Evolutionary conservation across 2,797 vertebrate genomes (phyloP).

Genomic region (Triplophysa bombifrons): DNA sequence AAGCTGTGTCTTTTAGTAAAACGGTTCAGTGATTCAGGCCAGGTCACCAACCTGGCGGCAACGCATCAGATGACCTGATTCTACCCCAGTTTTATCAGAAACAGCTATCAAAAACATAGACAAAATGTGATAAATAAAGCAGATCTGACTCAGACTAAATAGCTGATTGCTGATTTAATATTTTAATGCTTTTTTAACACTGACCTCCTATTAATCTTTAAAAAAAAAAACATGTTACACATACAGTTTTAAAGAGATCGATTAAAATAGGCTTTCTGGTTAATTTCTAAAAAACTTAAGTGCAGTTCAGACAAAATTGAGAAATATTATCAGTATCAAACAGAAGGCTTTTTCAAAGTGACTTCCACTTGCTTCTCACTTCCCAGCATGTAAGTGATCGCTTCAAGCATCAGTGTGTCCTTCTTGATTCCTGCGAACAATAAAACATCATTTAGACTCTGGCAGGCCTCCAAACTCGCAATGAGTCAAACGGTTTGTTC

Average conservation of each 20-base stretch:
- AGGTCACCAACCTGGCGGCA: neutral
- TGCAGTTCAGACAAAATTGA: too few relatives aligned
- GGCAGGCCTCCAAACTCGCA: slow-evolving; percentile 22
- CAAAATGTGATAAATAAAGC: neutral
- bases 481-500: neutral
- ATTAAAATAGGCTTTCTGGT: neutral
- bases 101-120: neutral
- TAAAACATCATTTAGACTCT: slow-evolving; percentile 31
- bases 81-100: slow-evolving; percentile 1
- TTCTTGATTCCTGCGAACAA: slow-evolving; percentile 26
- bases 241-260: neutral
- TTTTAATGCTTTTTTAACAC: neutral
- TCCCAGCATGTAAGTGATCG: slow-evolving; percentile 18
- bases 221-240: neutral
- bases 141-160: neutral
- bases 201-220: slow-evolving; percentile 10
- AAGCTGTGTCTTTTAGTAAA: neutral
- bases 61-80: neutral
- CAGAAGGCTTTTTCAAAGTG: slow-evolving; percentile 26
- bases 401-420: slow-evolving; percentile 22
- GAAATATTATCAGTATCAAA: slow-evolving; percentile 11
- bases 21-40: neutral
- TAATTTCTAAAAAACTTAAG: too few relatives aligned
- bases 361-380: neutral
- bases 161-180: neutral